Evolutionary conservation across 2,797 vertebrate species (phyloP).

Genomic region (Ceryle rudis): DNA sequence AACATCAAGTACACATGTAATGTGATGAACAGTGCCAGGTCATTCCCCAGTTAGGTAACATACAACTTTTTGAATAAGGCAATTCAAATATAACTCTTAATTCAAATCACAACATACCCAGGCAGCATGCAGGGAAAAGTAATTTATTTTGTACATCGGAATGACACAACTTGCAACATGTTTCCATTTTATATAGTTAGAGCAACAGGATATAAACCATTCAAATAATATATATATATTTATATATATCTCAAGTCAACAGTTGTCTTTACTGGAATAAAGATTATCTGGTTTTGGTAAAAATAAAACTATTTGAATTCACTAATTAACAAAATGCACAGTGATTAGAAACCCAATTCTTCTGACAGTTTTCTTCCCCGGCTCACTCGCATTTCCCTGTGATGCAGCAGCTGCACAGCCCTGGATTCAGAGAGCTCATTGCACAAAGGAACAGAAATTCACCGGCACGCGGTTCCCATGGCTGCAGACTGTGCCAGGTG

Average conservation of each 20-base stretch:
- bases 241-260: constrained; percentile 65
- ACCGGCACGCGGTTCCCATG: constrained; percentile 6
- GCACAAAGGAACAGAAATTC: constrained; percentile 33
- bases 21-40: constrained; percentile 77
- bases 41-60: constrained; percentile 74
- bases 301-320: constrained; percentile 81
- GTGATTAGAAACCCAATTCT: constrained; percentile 79
- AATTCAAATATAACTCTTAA: constrained; percentile 73
- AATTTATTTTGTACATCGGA: constrained; percentile 79
- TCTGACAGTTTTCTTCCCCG: constrained; percentile 59
- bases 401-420: constrained; percentile 41
- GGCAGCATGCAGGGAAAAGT: constrained; percentile 85
- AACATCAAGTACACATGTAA: constrained; percentile 74
- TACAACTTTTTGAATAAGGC: constrained; percentile 77
- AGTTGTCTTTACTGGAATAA: constrained; percentile 76
- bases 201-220: constrained; percentile 78
- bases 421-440: constrained; percentile 42
- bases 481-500: constrained; percentile 54
- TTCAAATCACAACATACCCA: constrained; percentile 83
- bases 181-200: constrained; percentile 76
- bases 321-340: constrained; percentile 85
- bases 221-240: constrained; percentile 63
- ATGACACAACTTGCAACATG: constrained; percentile 78
- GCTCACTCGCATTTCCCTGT: constrained; percentile 48
- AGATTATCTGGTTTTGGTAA: constrained; percentile 74